Conservation (phyloP, 2,797 vertebrate genomes). For the Phataginus tricuspis region DNA sequence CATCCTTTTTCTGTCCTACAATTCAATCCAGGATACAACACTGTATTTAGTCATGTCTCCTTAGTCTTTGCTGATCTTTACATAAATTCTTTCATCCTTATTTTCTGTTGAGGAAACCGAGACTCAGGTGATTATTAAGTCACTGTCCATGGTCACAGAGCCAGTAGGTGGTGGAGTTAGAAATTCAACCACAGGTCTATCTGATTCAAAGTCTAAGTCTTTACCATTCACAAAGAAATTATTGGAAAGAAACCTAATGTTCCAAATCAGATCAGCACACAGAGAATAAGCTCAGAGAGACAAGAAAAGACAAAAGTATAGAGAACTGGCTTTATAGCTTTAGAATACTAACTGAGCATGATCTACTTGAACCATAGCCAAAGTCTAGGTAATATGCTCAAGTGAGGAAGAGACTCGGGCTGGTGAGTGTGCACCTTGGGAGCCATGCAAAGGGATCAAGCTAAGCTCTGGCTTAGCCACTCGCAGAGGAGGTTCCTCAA, state of each 20-base stretch:
- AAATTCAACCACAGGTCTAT: constrained; percentile 17
- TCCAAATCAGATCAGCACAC: constrained; percentile 16
- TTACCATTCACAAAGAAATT: constrained; percentile 57
- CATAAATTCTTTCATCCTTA: background rate
- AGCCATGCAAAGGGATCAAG: background rate
- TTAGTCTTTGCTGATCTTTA: background rate
- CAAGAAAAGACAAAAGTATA: background rate
- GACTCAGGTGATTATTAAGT: background rate
- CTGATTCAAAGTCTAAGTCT: constrained; percentile 40
- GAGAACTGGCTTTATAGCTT: constrained; percentile 63
- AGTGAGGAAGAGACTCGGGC: background rate
- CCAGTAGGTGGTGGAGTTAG: background rate
- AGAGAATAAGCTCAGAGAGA: constrained; percentile 17
- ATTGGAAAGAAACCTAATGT: constrained; percentile 43
- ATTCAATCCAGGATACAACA: background rate
- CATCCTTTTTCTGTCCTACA: background rate
- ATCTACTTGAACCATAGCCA: background rate
- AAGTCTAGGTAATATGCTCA: constrained; percentile 31
- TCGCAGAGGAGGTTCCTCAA: background rate
- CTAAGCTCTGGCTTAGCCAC: constrained; percentile 51
- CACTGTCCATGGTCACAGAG: background rate
- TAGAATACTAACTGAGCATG: constrained; percentile 50
- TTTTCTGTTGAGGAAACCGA: constrained; percentile 41
- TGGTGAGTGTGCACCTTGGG: background rate
- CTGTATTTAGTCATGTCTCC: background rate